Evolutionary conservation across 2,797 vertebrate species (phyloP), one percentile per base, ranked within the genome.

Genomic region (Mareca strepera): DNA sequence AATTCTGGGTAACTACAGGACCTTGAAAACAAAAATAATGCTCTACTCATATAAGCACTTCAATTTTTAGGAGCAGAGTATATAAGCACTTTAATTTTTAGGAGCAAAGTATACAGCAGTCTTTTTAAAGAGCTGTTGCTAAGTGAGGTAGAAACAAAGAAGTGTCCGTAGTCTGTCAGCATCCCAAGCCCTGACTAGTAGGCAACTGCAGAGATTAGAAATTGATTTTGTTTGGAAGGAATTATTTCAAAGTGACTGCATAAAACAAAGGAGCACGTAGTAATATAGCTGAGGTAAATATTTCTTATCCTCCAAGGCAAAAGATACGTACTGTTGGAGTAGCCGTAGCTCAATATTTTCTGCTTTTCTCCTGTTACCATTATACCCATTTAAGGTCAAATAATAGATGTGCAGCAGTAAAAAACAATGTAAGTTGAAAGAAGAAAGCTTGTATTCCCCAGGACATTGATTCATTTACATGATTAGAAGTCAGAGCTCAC

Each of bases 221-320:
- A 94, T 35, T 58, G 29, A 58, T 94, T 96, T 87, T 86, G 17
- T 85, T 95, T 66, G 17, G 59, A 83, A 82, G 31, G 20, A 64
- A n/a, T 85, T 70, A 33, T 85, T 84, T 86, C 28, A 58, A 66
- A 89, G 33, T 31, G 3, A 59, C 86, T 84, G 43, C 25, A 44
- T 80, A 80, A 84, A 86, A 35, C 16, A 90, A 58, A 72, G 13
- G 68, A 0, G 5, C 35, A 31, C 64, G 5, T 43, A 80, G 41
- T 43, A 66, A 72, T 93, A 80, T 16, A 86, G n/a, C 21, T 73
- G 50, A 83, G 28, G 35, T 26, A 89, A 91, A 69, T 87, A 52
- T 41, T 91, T 86, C 17, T 83, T 68, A 28, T 37, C 12, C 20
- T 66, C 21, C 3, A 17, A 82, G 39, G 59, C 29, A 88, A 92